Conservation (phyloP, 2,113 vertebrate species). For the Istiophorus platypterus region DNA sequence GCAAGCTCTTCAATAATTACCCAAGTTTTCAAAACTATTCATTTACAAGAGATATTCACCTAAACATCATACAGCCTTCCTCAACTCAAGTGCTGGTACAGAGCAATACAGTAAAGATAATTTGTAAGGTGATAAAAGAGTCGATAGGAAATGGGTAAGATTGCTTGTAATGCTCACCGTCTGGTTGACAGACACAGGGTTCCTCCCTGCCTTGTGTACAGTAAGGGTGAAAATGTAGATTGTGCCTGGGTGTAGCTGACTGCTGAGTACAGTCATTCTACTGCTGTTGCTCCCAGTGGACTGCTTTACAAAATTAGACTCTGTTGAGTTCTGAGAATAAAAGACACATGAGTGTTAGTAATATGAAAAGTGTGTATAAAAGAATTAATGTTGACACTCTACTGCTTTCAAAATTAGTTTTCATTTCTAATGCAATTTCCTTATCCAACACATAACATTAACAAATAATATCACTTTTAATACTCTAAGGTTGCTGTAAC, state of each 20-base stretch:
- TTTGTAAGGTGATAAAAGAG: not conserved
- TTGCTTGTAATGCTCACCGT: slow-evolving; percentile 71
- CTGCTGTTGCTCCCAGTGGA: slow-evolving; percentile 40
- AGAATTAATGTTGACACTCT: not conserved
- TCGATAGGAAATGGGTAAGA: not conserved
- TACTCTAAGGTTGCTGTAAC: not conserved
- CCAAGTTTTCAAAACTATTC: not conserved
- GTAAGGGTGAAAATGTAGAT: slow-evolving; percentile 81
- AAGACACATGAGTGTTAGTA: slow-evolving; percentile 20
- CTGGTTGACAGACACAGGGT: slow-evolving; percentile 73
- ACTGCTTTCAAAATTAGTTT: not conserved
- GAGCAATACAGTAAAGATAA: not conserved
- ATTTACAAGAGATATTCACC: not conserved
- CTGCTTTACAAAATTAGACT: slow-evolving; percentile 22
- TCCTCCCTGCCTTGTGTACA: slow-evolving; percentile 75
- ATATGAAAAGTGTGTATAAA: not conserved
- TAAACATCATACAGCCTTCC: not conserved
- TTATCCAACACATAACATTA: not conserved
- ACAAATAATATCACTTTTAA: not conserved
- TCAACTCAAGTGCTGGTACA: not conserved
- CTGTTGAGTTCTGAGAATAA: slow-evolving; percentile 66
- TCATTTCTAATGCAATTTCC: not conserved
- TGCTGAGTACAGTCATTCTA: slow-evolving; percentile 61
- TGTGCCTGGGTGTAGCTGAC: slow-evolving; percentile 52
- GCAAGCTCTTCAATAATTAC: not conserved